Conservation (phyloP, 53 echinoderm and acorn worm species). For the Hippasteria phrygiana region DNA sequence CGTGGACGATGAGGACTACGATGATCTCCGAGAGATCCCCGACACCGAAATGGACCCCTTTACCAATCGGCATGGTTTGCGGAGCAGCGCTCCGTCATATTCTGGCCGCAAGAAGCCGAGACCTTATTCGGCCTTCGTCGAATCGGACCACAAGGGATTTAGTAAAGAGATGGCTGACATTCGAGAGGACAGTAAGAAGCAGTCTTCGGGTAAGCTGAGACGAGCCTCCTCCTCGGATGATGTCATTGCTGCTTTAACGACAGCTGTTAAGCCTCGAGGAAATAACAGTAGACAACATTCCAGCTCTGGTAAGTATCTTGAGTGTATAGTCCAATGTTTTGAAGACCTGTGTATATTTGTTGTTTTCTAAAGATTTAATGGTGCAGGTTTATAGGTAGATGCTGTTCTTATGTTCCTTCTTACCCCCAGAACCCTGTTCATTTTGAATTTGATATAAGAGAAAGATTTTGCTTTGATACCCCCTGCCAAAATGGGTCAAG, state of each 20-base stretch:
- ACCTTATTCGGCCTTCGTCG: conserved; percentile 75
- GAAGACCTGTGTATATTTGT: too few species aligned
- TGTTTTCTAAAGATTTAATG: too few species aligned
- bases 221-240: conserved; percentile 90
- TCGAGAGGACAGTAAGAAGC: conserved; percentile 59
- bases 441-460: too few species aligned
- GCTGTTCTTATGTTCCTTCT: too few species aligned
- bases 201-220: conserved; percentile 66
- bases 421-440: too few species aligned
- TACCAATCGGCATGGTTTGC: conserved; percentile 80
- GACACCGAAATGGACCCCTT: conserved; percentile 70
- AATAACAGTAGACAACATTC: conserved; percentile 64
- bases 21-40: conserved; percentile 63
- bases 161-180: conserved; percentile 60
- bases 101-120: conserved; percentile 74
- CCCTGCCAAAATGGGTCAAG: too few species aligned
- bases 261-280: conserved; percentile 12
- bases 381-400: too few species aligned
- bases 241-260: conserved; percentile 67
- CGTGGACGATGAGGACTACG: conserved; percentile 85
- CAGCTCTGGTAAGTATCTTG: conserved; percentile 55
- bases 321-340: too few species aligned
- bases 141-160: conserved; percentile 62
- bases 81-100: conserved; percentile 75
- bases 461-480: too few species aligned